A percentile compares a stretch with the other conserved stretches of the same genome.
phyloP scores from a whole-genome alignment of 2,797 vertebrate species.

The Mareca penelope region DNA sequence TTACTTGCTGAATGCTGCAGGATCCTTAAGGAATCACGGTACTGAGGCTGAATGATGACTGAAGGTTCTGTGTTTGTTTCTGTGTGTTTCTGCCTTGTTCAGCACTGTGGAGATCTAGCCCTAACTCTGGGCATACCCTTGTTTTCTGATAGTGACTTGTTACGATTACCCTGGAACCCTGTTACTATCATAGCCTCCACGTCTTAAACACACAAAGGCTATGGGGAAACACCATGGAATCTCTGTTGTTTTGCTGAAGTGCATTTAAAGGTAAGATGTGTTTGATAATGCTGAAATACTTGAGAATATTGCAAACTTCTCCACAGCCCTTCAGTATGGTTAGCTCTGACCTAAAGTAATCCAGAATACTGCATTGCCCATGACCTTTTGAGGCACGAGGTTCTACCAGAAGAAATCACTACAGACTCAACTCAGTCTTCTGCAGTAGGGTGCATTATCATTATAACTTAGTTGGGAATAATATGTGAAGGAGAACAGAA shows the following conservation, averaged over 20 bases:
- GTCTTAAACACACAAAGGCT: not conserved
- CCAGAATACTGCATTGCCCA: not conserved
- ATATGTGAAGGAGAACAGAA: not conserved
- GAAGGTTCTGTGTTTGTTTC: not conserved
- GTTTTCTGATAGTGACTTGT: not conserved
- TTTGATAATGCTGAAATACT: not conserved
- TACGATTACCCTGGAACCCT: not conserved
- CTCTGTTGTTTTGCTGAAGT: not conserved
- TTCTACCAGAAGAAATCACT: not conserved
- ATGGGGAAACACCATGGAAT: not conserved
- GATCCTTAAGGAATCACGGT: not conserved
- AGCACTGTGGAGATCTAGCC: not conserved
- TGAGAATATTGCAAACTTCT: not conserved
- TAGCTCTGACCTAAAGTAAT: not conserved
- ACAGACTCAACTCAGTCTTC: not conserved
- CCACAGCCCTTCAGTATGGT: not conserved
- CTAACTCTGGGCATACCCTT: not conserved
- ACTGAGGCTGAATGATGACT: not conserved
- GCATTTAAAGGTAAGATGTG: not conserved
- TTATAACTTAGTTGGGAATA: not conserved
- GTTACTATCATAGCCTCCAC: not conserved
- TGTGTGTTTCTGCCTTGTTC: not conserved
- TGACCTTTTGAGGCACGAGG: not conserved
- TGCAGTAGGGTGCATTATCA: not conserved
- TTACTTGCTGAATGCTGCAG: not conserved